phyloP scores from a whole-genome alignment of 1,140 invertebrate genomes.

The Drosophila varians region DNA sequence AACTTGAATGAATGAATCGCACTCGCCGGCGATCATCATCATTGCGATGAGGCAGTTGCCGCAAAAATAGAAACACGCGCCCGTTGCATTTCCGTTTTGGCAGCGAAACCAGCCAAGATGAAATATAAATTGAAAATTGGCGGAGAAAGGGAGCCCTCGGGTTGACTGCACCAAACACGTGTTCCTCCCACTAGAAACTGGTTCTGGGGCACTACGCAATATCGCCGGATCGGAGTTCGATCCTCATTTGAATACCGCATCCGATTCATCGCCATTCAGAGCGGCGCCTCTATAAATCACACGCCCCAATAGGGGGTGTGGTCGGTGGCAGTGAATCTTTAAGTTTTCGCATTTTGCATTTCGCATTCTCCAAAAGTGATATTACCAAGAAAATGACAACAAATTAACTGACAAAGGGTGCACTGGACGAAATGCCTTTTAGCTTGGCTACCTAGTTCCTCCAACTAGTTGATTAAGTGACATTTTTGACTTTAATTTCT shows the following conservation, averaged over 20 bases:
- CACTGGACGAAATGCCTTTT: slow-evolving; percentile 1
- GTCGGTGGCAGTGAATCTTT: neutral
- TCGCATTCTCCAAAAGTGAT: slow-evolving; percentile 31
- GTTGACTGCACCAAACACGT: slow-evolving; percentile 28
- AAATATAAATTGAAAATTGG: neutral
- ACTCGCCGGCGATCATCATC: slow-evolving; percentile 6
- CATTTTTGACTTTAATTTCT: neutral
- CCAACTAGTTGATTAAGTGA: too few relatives aligned
- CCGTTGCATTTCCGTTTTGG: slow-evolving; percentile 76
- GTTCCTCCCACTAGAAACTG: slow-evolving; percentile 28
- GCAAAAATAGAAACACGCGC: slow-evolving; percentile 70
- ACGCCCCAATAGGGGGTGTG: slow-evolving; percentile 33
- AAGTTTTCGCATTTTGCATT: too few relatives aligned
- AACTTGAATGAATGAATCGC: slow-evolving; percentile 55
- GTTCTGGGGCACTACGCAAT: slow-evolving; percentile 12
- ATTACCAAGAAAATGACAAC: slow-evolving; percentile 14
- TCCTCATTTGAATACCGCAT: slow-evolving; percentile 36
- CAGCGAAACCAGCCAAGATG: slow-evolving; percentile 17
- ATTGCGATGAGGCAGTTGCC: slow-evolving; percentile 45
- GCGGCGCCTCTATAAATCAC: slow-evolving; percentile 59
- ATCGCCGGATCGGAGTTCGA: slow-evolving; percentile 4
- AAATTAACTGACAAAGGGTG: slow-evolving; percentile 19
- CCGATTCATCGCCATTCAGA: slow-evolving; percentile 47
- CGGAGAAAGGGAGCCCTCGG: neutral
- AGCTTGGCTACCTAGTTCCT: too few relatives aligned